A percentile compares a stretch with the other conserved stretches of the same genome.
phyloP scores from a whole-genome alignment of 2,888 invertebrate genomes.

The Phymatocera aterrima region DNA sequence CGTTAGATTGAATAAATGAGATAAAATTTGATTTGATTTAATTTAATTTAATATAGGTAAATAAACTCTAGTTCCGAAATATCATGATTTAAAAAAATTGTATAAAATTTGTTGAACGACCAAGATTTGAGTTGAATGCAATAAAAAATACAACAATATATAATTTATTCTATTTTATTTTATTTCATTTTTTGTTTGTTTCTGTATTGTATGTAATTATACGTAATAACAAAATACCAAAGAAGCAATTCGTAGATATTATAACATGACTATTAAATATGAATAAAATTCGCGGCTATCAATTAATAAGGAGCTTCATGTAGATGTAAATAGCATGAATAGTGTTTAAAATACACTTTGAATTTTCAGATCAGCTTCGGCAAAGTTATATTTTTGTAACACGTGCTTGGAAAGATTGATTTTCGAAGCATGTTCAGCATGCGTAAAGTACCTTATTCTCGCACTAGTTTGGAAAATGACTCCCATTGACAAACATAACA shows the following conservation, averaged over 20 bases:
- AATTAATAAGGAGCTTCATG: background rate
- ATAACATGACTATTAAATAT: background rate
- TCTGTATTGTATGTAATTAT: slow-evolving; percentile 1
- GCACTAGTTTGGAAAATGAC: too few relatives aligned
- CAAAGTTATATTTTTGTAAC: background rate
- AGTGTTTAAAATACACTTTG: background rate
- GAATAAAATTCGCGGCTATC: background rate
- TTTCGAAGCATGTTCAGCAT: too few relatives aligned
- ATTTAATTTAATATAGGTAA: background rate
- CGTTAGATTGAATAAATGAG: background rate
- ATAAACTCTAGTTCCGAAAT: too few relatives aligned
- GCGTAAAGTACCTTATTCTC: too few relatives aligned
- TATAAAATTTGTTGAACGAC: background rate
- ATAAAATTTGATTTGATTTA: background rate
- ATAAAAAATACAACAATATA: background rate
- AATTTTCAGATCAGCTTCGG: background rate
- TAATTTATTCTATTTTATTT: background rate
- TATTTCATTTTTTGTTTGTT: background rate
- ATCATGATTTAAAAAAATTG: too few relatives aligned
- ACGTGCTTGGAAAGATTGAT: too few relatives aligned
- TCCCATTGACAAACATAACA: too few relatives aligned
- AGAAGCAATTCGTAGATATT: slow-evolving; percentile 8
- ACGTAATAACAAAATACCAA: slow-evolving; percentile 35
- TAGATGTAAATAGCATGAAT: background rate
- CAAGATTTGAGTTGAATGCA: background rate